Evolutionary conservation across 2,113 vertebrate species (phyloP).

Genomic region (Lipophrys pholis): DNA sequence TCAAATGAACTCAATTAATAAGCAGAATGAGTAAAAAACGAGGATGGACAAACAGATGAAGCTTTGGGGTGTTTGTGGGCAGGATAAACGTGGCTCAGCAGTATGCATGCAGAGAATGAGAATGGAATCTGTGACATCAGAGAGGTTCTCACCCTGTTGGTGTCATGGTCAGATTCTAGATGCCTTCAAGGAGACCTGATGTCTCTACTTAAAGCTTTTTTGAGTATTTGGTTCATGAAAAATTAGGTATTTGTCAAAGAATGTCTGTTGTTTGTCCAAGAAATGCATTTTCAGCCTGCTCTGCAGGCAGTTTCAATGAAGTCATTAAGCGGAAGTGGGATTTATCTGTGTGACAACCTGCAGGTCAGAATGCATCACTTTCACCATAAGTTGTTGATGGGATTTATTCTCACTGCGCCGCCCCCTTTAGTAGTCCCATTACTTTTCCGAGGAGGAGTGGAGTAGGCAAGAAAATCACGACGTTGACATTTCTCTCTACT

Average conservation of each 20-base stretch:
- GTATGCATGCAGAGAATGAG: conserved; percentile 38
- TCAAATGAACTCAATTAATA: not conserved
- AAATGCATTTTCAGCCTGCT: not conserved
- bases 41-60: not conserved
- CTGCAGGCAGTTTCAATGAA: conserved; percentile 5
- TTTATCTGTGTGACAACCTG: not conserved
- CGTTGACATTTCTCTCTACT: conserved; percentile 1
- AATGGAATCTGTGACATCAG: conserved; percentile 63
- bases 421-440: conserved; percentile 1
- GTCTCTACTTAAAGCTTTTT: too few species aligned
- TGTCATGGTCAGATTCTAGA: conserved; percentile 33
- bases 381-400: conserved; percentile 34
- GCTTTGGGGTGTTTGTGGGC: not conserved
- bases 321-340: not conserved
- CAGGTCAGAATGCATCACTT: conserved; percentile 24
- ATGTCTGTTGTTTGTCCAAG: not conserved
- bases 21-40: not conserved
- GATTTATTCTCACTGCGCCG: conserved; percentile 41
- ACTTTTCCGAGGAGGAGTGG: conserved; percentile 13
- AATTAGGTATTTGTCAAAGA: too few species aligned
- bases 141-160: conserved; percentile 36
- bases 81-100: conserved; percentile 6
- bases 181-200: conserved; percentile 33
- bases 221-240: too few species aligned
- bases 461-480: conserved; percentile 20